phyloP scores from a whole-genome alignment of 2,797 vertebrate species.

The Poecilia gillii region DNA sequence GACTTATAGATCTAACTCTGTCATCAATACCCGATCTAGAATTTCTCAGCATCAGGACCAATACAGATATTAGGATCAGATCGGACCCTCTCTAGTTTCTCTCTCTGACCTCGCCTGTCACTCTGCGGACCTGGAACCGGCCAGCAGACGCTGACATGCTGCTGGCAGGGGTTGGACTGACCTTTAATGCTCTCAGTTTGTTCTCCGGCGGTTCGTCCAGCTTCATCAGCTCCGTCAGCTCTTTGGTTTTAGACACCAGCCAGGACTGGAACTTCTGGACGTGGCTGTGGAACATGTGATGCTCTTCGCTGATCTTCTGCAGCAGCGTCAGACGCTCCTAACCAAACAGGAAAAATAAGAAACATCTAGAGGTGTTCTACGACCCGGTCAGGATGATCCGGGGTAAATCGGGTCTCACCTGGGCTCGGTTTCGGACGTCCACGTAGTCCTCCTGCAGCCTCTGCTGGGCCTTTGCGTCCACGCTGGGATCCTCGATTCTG shows the following conservation, averaged over 20 bases:
- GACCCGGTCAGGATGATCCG: background rate
- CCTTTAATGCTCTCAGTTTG: slow-evolving; percentile 84
- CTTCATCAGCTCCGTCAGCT: slow-evolving; percentile 80
- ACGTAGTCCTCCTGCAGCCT: slow-evolving; percentile 85
- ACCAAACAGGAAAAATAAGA: slow-evolving; percentile 16
- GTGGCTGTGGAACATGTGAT: slow-evolving; percentile 78
- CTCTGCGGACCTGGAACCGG: background rate
- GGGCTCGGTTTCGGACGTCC: slow-evolving; percentile 79
- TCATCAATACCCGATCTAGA: no score
- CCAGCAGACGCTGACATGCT: background rate
- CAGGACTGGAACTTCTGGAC: slow-evolving; percentile 86
- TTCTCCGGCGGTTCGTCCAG: slow-evolving; percentile 68
- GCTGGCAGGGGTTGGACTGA: slow-evolving; percentile 57
- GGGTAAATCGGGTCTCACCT: slow-evolving; percentile 76
- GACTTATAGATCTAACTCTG: no score
- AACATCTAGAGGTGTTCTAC: background rate
- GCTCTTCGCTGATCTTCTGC: slow-evolving; percentile 85
- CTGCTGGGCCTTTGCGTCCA: slow-evolving; percentile 84
- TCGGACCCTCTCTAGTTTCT: no score
- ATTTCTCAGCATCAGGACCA: no score
- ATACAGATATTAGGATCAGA: no score
- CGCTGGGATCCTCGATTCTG: slow-evolving; percentile 89
- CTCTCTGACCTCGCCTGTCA: background rate
- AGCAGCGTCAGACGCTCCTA: slow-evolving; percentile 88
- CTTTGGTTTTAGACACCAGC: slow-evolving; percentile 85